Evolutionary conservation across 2,797 vertebrate genomes (phyloP).

Genomic region (Helicolenus hilgendorfi): DNA sequence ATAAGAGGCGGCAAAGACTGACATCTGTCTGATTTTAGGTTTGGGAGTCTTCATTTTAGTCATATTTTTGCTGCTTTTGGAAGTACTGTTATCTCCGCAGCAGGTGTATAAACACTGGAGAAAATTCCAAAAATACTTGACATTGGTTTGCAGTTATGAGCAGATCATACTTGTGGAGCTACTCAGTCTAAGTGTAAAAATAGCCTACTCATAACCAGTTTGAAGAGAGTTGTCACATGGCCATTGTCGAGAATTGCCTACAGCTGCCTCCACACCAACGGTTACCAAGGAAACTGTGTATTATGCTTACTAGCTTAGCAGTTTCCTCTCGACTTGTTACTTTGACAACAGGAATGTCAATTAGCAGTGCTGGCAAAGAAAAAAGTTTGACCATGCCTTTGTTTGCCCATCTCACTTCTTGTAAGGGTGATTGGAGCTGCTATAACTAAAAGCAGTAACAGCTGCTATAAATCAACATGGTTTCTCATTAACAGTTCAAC

Average conservation of each 20-base stretch:
- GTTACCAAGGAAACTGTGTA: conserved; percentile 82
- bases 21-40: not conserved
- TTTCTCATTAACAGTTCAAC: conserved; percentile 59
- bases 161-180: not conserved
- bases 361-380: conserved; percentile 68
- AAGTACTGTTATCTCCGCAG: not conserved
- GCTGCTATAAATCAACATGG: conserved; percentile 63
- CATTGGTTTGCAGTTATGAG: not conserved
- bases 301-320: conserved; percentile 69
- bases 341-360: conserved; percentile 88
- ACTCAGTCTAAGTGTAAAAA: not conserved
- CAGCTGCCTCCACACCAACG: conserved; percentile 61
- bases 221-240: conserved; percentile 46
- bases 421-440: conserved; percentile 68
- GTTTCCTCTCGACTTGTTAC: conserved; percentile 80
- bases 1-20: not conserved
- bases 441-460: conserved; percentile 56
- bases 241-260: conserved; percentile 51
- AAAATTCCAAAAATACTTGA: conserved; percentile 1
- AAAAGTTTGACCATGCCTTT: conserved; percentile 54
- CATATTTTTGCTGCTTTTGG: not conserved
- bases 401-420: conserved; percentile 69
- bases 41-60: not conserved
- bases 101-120: conserved; percentile 1
- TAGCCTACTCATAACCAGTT: conserved; percentile 26